Evolutionary conservation across 2,888 invertebrate genomes (phyloP).

Genomic region (Cacoxenus indagator): DNA sequence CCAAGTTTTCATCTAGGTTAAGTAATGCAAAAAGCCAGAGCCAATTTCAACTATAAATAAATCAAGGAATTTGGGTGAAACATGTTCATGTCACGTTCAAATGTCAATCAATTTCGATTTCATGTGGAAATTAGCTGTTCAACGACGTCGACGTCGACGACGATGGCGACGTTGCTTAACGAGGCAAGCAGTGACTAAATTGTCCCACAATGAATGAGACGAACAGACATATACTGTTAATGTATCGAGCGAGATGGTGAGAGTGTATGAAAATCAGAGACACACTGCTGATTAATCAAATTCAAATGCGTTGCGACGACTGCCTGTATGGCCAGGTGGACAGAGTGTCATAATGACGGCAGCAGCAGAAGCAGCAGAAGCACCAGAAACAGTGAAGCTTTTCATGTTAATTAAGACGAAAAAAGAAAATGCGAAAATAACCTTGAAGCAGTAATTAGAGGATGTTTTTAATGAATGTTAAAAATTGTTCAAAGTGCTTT

Average conservation of each 20-base stretch:
- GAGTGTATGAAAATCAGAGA: slow-evolving; percentile 9
- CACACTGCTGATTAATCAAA: slow-evolving; percentile 15
- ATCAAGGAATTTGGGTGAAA: slow-evolving; percentile 60
- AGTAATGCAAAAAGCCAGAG: neutral
- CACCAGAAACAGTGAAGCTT: neutral
- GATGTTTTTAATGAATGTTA: slow-evolving; percentile 4
- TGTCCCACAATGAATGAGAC: neutral
- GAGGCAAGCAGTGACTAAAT: neutral
- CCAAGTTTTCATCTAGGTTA: neutral
- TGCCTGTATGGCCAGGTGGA: neutral
- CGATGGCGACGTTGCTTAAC: neutral
- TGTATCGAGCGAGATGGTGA: neutral
- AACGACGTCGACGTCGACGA: neutral
- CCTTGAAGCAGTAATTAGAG: slow-evolving; percentile 19
- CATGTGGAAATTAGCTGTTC: slow-evolving; percentile 4
- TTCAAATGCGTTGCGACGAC: neutral
- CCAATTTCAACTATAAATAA: slow-evolving; percentile 47
- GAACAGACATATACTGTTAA: neutral
- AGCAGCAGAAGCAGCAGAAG: neutral
- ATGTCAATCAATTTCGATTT: slow-evolving; percentile 50
- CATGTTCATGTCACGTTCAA: slow-evolving; percentile 62
- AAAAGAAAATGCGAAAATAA: neutral
- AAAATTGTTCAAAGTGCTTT: neutral
- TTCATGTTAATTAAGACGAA: neutral
- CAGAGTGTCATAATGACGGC: neutral